A percentile compares a stretch with the other conserved stretches of the same genome.
These are phyloP conservation scores for Teleopsis dalmanni DNA, from an alignment of 1,140 invertebrate genomes.

Conservation along the genomic window DNA sequence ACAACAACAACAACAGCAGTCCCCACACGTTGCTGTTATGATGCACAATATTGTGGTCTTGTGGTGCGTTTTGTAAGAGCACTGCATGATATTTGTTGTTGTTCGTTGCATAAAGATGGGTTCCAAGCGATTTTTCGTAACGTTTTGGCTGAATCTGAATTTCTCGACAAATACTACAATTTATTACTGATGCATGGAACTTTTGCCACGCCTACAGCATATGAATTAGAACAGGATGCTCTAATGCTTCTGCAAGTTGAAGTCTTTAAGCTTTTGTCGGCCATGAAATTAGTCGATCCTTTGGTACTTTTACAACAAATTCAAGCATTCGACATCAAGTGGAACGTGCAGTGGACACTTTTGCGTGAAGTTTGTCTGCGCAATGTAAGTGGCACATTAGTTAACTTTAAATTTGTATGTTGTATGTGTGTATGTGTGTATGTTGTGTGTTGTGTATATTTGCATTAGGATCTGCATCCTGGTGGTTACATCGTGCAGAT, in stretches of 20 bases:
- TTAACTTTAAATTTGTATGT: not conserved
- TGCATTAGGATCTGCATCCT: too few species aligned
- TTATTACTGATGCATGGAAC: constrained; percentile 25
- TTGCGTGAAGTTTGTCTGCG: constrained; percentile 12
- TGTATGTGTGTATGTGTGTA: not conserved
- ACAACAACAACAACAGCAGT: not conserved
- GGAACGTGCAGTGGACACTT: constrained; percentile 12
- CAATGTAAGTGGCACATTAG: constrained; percentile 11
- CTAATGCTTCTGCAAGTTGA: constrained; percentile 23
- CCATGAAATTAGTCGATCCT: constrained; percentile 33
- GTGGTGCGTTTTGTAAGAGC: constrained; percentile 34
- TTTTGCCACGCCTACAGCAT: not conserved
- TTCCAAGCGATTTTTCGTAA: constrained; percentile 40
- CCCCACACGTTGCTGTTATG: not conserved
- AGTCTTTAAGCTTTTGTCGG: constrained; percentile 26
- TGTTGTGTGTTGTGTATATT: not conserved
- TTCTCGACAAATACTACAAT: constrained; percentile 40
- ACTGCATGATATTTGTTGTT: constrained; percentile 35
- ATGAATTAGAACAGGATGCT: not conserved
- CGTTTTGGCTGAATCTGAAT: constrained; percentile 37
- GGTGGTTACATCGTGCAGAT: not conserved
- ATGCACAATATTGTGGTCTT: constrained; percentile 20
- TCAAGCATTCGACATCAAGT: constrained; percentile 11
- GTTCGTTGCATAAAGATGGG: constrained; percentile 35
- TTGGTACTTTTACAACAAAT: constrained; percentile 20